These are phyloP conservation scores for Hippocampus mohnikei DNA, from an alignment of 2,113 vertebrate genomes.

Conservation along the genomic window DNA sequence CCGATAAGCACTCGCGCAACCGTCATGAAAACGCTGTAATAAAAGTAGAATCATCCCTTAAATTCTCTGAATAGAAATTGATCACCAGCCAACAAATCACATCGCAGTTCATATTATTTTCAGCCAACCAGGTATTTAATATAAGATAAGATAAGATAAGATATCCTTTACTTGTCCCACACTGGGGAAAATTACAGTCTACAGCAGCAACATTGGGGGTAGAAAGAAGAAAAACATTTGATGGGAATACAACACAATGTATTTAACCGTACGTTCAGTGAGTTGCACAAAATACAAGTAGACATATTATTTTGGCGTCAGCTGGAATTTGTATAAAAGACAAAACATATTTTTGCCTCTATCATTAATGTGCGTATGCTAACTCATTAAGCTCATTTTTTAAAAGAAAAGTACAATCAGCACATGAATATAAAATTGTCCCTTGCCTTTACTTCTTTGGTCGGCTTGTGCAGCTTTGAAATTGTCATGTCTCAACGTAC, in stretches of 20 bases:
- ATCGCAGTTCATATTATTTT: not conserved
- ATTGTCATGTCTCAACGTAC: not conserved
- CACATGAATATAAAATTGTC: not conserved
- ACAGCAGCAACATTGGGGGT: no score
- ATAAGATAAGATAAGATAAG: no score
- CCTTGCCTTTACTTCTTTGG: not conserved
- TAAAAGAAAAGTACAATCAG: no score
- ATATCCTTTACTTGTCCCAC: no score
- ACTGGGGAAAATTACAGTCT: no score
- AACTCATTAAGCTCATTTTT: no score
- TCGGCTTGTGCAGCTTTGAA: not conserved
- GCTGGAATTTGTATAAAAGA: no score
- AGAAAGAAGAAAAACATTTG: no score
- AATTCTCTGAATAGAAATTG: no score
- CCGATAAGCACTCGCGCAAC: conserved; percentile 10
- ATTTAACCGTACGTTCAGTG: not conserved
- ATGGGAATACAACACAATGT: not conserved
- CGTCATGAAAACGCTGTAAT: not conserved
- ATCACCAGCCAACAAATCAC: not conserved
- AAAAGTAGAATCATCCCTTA: not conserved
- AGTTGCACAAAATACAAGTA: not conserved
- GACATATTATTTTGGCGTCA: no score
- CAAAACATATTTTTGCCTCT: no score
- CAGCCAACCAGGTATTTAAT: not conserved
- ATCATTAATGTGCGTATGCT: no score